phyloP scores from a whole-genome alignment of 2,113 vertebrate species.

The Prunella fulvescens region DNA sequence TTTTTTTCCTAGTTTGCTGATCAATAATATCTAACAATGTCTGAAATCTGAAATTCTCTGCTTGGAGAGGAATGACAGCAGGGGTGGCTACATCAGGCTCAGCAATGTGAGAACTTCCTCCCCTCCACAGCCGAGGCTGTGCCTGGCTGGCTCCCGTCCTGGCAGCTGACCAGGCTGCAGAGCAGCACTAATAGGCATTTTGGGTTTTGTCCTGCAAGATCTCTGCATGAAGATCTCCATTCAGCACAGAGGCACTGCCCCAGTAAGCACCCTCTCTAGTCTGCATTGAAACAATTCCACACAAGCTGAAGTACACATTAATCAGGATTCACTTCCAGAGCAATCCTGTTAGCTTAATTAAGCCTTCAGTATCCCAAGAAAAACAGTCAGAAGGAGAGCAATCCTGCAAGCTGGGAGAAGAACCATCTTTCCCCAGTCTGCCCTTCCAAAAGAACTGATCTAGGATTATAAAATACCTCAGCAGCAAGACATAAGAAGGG shows the following conservation, averaged over 20 bases:
- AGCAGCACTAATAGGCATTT: background rate
- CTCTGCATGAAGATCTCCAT: background rate
- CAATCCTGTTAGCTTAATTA: background rate
- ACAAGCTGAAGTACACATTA: background rate
- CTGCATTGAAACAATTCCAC: background rate
- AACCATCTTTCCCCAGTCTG: background rate
- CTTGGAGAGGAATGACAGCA: background rate
- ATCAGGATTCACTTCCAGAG: background rate
- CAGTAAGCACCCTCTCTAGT: background rate
- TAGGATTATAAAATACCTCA: background rate
- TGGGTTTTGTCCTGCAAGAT: background rate
- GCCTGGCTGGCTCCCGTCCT: background rate
- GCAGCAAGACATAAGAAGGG: conserved; percentile 15
- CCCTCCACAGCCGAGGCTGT: fast-evolving
- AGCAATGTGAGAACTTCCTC: background rate
- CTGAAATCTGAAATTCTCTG: background rate
- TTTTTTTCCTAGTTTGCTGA: background rate
- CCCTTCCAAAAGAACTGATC: background rate
- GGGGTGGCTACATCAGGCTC: background rate
- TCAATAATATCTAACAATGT: background rate
- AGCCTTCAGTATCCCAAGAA: background rate
- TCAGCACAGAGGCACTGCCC: background rate
- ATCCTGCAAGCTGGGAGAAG: background rate
- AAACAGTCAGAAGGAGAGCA: background rate
- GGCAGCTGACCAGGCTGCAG: background rate